Evolutionary conservation across 1,140 invertebrate genomes (phyloP).

Genomic region (Neuroterus valhalla): DNA sequence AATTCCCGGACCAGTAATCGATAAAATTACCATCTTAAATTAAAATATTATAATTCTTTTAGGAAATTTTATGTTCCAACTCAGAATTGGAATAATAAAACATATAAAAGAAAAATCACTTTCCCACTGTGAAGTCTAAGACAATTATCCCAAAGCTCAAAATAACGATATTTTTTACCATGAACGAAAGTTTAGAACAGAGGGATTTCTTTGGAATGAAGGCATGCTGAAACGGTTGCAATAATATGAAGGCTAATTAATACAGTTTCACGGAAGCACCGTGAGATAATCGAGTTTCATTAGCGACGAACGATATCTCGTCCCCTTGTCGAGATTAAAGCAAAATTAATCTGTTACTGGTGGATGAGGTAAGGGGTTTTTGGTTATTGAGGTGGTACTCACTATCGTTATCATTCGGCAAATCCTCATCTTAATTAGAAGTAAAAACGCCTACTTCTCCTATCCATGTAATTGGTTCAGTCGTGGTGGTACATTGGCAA

Average conservation of each 20-base stretch:
- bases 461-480: constrained; percentile 36
- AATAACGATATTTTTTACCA: too few species aligned
- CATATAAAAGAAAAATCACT: too few species aligned
- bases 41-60: too few species aligned
- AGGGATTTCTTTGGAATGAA: constrained; percentile 14
- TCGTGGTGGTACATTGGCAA: neutral
- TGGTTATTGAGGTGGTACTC: constrained; percentile 11
- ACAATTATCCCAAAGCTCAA: too few species aligned
- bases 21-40: too few species aligned
- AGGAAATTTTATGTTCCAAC: too few species aligned
- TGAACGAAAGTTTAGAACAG: neutral
- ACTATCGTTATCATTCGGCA: constrained; percentile 14
- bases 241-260: constrained; percentile 17
- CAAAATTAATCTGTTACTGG: constrained; percentile 22
- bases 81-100: too few species aligned
- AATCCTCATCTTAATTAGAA: constrained; percentile 33
- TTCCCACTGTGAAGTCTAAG: too few species aligned
- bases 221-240: constrained; percentile 7
- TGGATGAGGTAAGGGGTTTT: constrained; percentile 26
- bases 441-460: constrained; percentile 29
- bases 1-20: too few species aligned
- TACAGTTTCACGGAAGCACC: constrained; percentile 19
- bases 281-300: constrained; percentile 21
- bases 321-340: constrained; percentile 21
- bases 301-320: constrained; percentile 28